A percentile compares a stretch with the other conserved stretches of the same genome.
These are phyloP conservation scores for Drosophila tani DNA, from an alignment of 1,140 invertebrate genomes.

Conservation along the genomic window DNA sequence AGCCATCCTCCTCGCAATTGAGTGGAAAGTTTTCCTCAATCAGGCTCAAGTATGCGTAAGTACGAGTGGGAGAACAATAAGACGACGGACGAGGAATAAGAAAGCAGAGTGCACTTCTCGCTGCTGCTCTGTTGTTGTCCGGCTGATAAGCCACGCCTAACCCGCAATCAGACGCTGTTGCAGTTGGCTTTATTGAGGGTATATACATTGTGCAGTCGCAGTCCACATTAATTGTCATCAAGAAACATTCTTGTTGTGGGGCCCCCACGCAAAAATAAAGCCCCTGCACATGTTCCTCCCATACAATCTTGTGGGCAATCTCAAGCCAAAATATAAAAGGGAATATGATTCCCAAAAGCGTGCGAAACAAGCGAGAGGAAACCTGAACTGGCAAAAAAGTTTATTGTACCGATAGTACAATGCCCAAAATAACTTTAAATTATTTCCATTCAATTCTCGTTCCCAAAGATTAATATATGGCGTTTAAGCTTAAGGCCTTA, in stretches of 20 bases:
- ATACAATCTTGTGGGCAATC: slow-evolving; percentile 33
- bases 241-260: slow-evolving; percentile 34
- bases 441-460: no score
- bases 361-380: slow-evolving; percentile 28
- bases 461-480: no score
- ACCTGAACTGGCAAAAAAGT: background rate
- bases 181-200: slow-evolving; percentile 23
- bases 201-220: slow-evolving; percentile 27
- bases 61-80: slow-evolving; percentile 46
- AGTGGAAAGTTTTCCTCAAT: slow-evolving; percentile 74
- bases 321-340: slow-evolving; percentile 16
- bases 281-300: background rate
- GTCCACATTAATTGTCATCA: slow-evolving; percentile 50
- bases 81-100: slow-evolving; percentile 36
- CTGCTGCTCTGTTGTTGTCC: slow-evolving; percentile 19
- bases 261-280: slow-evolving; percentile 47
- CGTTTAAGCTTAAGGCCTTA: no score
- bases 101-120: slow-evolving; percentile 41
- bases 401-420: no score
- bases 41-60: slow-evolving; percentile 55
- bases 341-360: slow-evolving; percentile 38
- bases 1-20: slow-evolving; percentile 36
- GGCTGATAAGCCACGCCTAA: slow-evolving; percentile 76
- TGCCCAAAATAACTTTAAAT: no score
- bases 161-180: slow-evolving; percentile 32